Conservation (phyloP, 1,140 invertebrate genomes). For the Drosophila leontia region DNA sequence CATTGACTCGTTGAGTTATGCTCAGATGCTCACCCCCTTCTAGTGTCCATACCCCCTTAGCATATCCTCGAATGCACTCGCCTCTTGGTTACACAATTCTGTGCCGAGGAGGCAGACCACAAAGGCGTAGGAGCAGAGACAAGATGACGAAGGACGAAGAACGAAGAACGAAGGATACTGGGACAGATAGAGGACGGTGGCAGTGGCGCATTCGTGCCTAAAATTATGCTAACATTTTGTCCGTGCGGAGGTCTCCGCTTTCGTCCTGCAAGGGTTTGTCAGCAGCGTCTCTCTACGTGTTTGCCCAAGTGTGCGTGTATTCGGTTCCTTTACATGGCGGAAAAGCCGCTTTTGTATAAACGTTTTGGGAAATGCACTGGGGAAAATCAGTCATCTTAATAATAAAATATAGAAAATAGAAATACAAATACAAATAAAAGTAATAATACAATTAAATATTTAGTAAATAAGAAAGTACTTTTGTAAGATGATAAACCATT, state of each 20-base stretch:
- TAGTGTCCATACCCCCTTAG: background rate
- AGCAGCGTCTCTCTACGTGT: slow-evolving; percentile 10
- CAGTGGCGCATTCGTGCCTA: slow-evolving; percentile 78
- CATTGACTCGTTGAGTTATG: slow-evolving; percentile 85
- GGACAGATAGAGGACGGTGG: slow-evolving; percentile 36
- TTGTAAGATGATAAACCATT: too few relatives aligned
- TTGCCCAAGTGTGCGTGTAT: slow-evolving; percentile 41
- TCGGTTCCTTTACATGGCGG: slow-evolving; percentile 33
- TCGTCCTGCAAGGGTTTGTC: slow-evolving; percentile 37
- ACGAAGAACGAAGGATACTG: slow-evolving; percentile 16
- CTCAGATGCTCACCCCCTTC: slow-evolving; percentile 47
- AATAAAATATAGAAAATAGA: too few relatives aligned
- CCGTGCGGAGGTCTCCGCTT: slow-evolving; percentile 61
- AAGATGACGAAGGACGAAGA: slow-evolving; percentile 1
- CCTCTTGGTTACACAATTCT: slow-evolving; percentile 46
- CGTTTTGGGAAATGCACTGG: slow-evolving; percentile 43
- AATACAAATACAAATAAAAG: background rate
- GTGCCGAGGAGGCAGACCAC: slow-evolving; percentile 24
- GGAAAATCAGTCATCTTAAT: background rate
- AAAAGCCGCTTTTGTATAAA: slow-evolving; percentile 53
- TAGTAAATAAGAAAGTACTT: too few relatives aligned
- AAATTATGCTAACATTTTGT: slow-evolving; percentile 82
- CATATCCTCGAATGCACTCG: slow-evolving; percentile 29
- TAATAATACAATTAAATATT: background rate
- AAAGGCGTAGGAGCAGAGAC: slow-evolving; percentile 9